Evolutionary conservation across 2,797 vertebrate species (phyloP).

Genomic region (Poecilia wingei): DNA sequence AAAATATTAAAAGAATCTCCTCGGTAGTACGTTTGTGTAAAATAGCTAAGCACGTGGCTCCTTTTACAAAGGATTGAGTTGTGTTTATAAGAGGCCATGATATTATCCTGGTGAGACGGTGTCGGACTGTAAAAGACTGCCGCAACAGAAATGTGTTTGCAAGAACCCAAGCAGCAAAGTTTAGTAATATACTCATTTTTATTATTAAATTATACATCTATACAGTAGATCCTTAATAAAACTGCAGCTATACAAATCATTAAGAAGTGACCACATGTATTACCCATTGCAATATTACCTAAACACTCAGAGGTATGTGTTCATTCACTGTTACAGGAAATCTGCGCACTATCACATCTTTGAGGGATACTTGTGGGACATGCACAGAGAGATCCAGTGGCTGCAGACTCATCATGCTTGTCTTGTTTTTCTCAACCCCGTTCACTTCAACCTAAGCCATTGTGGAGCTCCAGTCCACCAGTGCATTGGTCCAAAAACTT

Average conservation of each 20-base stretch:
- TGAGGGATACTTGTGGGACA: conserved; percentile 57
- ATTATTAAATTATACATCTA: conserved; percentile 82
- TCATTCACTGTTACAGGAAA: conserved; percentile 59
- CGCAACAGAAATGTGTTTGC: not conserved
- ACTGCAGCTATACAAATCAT: conserved; percentile 80
- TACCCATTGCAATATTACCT: conserved; percentile 56
- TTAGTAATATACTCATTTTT: conserved; percentile 75
- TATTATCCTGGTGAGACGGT: not conserved
- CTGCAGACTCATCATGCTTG: conserved; percentile 14
- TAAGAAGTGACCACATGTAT: conserved; percentile 66
- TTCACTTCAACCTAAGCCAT: not conserved
- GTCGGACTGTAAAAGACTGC: not conserved
- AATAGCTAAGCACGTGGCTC: not conserved
- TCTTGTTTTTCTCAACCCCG: not conserved
- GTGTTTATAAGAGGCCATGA: not conserved
- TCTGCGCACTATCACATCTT: conserved; percentile 47
- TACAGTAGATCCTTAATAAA: conserved; percentile 80
- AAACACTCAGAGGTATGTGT: conserved; percentile 68
- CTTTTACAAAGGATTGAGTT: not conserved
- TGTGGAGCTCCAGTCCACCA: conserved; percentile 16
- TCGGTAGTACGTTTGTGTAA: not conserved
- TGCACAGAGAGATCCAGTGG: conserved; percentile 50
- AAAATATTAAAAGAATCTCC: not conserved
- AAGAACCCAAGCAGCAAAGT: conserved; percentile 4
- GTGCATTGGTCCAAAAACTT: conserved; percentile 7